phyloP scores from a whole-genome alignment of 2,888 invertebrate genomes.

The Octonoba sinensis region DNA sequence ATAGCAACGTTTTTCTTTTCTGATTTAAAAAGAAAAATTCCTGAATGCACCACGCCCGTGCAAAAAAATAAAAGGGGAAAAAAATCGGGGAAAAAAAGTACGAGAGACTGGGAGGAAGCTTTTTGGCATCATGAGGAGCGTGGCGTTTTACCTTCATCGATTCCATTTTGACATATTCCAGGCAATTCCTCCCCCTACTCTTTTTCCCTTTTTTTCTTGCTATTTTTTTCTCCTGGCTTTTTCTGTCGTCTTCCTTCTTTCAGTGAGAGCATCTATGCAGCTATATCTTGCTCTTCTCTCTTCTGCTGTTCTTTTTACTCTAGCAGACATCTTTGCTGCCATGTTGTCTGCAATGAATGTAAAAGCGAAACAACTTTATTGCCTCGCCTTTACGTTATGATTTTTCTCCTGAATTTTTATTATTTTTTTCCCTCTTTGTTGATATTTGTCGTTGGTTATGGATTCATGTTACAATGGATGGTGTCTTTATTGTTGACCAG shows the following conservation, averaged over 20 bases:
- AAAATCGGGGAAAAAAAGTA: constrained; percentile 15
- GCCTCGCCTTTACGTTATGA: constrained; percentile 48
- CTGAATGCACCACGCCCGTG: constrained; percentile 45
- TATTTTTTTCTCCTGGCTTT: constrained; percentile 23
- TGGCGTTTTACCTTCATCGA: constrained; percentile 62
- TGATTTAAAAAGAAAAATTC: constrained; percentile 57
- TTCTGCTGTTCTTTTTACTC: constrained; percentile 13
- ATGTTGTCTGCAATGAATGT: constrained; percentile 61
- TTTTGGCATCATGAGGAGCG: constrained; percentile 53
- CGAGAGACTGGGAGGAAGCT: constrained; percentile 35
- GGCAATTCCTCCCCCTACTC: constrained; percentile 38
- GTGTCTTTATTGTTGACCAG: too few relatives aligned
- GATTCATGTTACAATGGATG: constrained; percentile 9
- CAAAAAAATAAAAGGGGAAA: constrained; percentile 29
- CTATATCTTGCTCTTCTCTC: constrained; percentile 32
- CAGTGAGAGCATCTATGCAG: constrained; percentile 50
- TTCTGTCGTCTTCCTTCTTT: constrained; percentile 35
- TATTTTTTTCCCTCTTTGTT: constrained; percentile 5
- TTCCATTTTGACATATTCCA: constrained; percentile 62
- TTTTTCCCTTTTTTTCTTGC: constrained; percentile 12
- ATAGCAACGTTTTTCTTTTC: constrained; percentile 46
- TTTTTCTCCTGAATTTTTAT: not conserved
- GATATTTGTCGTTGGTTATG: constrained; percentile 23
- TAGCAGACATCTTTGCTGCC: constrained; percentile 47
- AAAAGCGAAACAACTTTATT: constrained; percentile 54